Evolutionary conservation across 2,113 vertebrate species (phyloP), one percentile per base, ranked within the genome.

Genomic region (Campylomormyrus numenius): DNA sequence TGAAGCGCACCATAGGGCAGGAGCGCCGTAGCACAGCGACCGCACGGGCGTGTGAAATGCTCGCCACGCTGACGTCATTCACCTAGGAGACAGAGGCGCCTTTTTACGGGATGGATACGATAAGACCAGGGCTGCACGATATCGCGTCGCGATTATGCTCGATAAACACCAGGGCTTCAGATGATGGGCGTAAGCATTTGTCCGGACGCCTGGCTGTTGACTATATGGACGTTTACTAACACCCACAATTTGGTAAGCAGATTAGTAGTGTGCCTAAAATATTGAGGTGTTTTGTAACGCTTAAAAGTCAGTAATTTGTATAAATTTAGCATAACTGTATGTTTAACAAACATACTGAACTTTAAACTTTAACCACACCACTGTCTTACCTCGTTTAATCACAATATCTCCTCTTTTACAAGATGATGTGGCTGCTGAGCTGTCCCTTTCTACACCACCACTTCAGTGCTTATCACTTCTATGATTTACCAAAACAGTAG

Each of bases 21-120:
- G 96, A 95, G 91, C 96, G 96, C 85, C 93, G 95, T 80, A 98
- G 94, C 89, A 97, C 94, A 15, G 94, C 90, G 39, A 98, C 95
- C 89, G 97, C 98, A 49, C 96, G 95, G 88, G 93, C 88, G 74
- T 98, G 98, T 88, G 96, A 96, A 89, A 98, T 96, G 0, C 96
- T 97, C 89, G 97, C 96, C 94, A 98, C 92, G 91, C 96, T 98
- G 92, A 97, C 90, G 24, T 98, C 97, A 39, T 98, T 98, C 89
- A 97, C 97, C 98, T 98, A 92, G 52, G 92, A 74, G 91, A 89
- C 89, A 0, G 3, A 89, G 90, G 35, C 24, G 10, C 27, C 13
- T 19, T 46, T 52, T 87, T 15, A 35, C 31, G 5, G 9, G 62
- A 31, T 70, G 62, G 62, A 31, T 1, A 4, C 3, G n/a, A 13